Conservation (phyloP, 2,113 vertebrate genomes). For the Irena cyanogastra region DNA sequence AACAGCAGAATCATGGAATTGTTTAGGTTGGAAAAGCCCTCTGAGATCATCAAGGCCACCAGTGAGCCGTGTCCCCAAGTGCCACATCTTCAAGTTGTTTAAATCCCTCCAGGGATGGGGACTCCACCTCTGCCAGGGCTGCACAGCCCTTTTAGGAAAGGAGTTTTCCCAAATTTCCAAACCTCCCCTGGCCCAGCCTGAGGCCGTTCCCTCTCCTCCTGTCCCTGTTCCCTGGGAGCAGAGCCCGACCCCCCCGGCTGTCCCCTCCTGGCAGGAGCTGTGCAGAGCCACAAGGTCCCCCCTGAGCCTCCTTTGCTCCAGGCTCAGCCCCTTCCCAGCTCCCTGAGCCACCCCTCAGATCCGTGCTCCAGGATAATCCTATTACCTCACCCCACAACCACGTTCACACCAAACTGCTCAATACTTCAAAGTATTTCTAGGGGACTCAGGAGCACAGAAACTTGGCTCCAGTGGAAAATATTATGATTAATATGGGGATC, state of each 20-base stretch:
- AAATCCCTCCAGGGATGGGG: neutral
- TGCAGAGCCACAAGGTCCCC: neutral
- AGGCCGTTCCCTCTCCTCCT: neutral
- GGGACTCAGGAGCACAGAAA: neutral
- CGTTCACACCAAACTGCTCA: neutral
- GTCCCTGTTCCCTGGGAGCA: neutral
- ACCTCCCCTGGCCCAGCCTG: neutral
- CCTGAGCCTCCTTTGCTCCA: neutral
- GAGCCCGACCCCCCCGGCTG: neutral
- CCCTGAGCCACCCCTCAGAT: neutral
- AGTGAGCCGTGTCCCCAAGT: neutral
- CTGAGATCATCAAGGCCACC: neutral
- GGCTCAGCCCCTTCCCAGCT: neutral
- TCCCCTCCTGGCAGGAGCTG: neutral
- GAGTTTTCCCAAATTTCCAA: neutral
- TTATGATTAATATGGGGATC: neutral
- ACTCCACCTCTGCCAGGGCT: accelerated
- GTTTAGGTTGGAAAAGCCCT: neutral
- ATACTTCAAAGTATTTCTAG: neutral
- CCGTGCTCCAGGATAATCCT: neutral
- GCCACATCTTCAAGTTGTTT: neutral
- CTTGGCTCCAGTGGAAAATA: neutral
- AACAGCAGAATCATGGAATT: neutral
- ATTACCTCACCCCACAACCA: neutral
- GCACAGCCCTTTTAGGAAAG: accelerated